Conservation (phyloP, 2,113 vertebrate species). For the Fregetta grallaria region DNA sequence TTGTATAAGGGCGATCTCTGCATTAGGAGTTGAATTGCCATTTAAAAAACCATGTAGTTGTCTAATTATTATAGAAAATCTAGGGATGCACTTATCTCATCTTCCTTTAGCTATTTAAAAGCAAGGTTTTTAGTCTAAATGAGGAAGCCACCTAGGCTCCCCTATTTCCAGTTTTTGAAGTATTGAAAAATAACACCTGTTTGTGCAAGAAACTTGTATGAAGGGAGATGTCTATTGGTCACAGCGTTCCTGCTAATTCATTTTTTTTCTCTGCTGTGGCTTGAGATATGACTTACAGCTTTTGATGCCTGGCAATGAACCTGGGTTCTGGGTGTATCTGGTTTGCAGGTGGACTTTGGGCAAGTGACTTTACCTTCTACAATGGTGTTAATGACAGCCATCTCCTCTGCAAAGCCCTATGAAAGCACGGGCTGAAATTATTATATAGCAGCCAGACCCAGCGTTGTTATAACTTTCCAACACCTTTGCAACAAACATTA, state of each 20-base stretch:
- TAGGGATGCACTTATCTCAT: not conserved
- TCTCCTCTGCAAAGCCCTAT: not conserved
- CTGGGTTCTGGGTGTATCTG: not conserved
- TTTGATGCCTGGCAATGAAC: not conserved
- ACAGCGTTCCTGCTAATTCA: not conserved
- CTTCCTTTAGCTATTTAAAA: not conserved
- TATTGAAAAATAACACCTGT: not conserved
- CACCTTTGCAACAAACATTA: not conserved
- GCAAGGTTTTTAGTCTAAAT: not conserved
- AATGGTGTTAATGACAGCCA: not conserved
- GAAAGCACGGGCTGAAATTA: not conserved
- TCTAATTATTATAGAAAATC: not conserved
- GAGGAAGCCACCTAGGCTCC: not conserved
- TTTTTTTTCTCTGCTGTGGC: not conserved
- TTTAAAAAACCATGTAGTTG: not conserved
- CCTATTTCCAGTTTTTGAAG: not conserved
- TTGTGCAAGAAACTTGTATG: not conserved
- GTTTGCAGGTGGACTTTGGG: not conserved
- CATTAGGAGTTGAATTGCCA: not conserved
- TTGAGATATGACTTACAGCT: not conserved
- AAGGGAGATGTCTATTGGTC: not conserved
- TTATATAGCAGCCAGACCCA: not conserved
- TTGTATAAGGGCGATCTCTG: not conserved
- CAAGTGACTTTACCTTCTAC: not conserved
- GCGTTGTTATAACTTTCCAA: not conserved